A percentile compares a stretch with the other conserved stretches of the same genome.
phyloP scores from a whole-genome alignment of 2,888 invertebrate species.

The Nephrotoma guestfalica region DNA sequence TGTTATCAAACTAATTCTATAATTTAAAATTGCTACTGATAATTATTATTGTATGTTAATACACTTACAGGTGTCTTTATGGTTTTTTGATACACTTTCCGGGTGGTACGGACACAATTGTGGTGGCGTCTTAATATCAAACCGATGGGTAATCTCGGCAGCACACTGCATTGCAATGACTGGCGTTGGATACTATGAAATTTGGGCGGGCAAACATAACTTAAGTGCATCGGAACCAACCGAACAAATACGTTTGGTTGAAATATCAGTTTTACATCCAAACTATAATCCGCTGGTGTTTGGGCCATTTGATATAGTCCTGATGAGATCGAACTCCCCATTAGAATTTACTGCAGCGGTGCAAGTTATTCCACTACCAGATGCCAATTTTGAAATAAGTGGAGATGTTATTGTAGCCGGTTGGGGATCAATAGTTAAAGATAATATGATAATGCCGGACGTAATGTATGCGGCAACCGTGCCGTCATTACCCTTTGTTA shows the following conservation, averaged over 20 bases:
- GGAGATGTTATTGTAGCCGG: background rate
- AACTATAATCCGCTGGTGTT: background rate
- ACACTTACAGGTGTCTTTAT: slow-evolving; percentile 13
- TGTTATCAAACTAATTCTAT: background rate
- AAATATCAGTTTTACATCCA: background rate
- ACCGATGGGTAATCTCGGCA: background rate
- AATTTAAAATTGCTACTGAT: background rate
- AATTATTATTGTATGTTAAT: background rate
- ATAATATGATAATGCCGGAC: background rate
- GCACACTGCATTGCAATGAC: background rate
- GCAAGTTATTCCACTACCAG: background rate
- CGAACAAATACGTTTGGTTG: background rate
- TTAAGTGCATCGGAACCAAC: slow-evolving; percentile 8
- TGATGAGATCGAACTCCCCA: background rate
- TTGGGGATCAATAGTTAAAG: slow-evolving; percentile 1
- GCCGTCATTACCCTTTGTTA: background rate
- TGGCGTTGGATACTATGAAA: background rate
- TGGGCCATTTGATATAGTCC: slow-evolving; percentile 1
- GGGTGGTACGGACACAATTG: slow-evolving; percentile 3
- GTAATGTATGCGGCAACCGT: background rate
- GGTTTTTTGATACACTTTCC: slow-evolving; percentile 10
- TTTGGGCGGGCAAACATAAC: slow-evolving; percentile 21
- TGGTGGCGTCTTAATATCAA: background rate
- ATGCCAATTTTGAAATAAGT: background rate
- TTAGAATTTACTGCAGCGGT: background rate